A percentile compares a stretch with the other conserved stretches of the same genome.
These are phyloP conservation scores for Anisognathus igniventris DNA, from an alignment of 2,797 vertebrate genomes.

Conservation along the genomic window DNA sequence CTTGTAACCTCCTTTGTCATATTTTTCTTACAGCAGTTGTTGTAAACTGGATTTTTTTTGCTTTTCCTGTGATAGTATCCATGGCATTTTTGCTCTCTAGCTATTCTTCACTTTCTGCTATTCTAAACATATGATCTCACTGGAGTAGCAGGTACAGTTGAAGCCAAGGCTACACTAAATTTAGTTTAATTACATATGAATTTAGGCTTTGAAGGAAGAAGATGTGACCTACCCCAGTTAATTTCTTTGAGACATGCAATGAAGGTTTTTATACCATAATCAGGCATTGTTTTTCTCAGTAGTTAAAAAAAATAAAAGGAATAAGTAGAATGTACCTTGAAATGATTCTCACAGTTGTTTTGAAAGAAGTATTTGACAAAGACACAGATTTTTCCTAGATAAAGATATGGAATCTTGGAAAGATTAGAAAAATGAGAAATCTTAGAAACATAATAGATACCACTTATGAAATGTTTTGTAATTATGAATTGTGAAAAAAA, in stretches of 20 bases:
- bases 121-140: constrained; percentile 24
- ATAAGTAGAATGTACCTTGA: background rate
- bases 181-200: background rate
- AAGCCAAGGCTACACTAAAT: background rate
- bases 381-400: background rate
- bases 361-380: background rate
- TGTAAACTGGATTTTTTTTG: background rate
- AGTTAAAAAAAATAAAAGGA: background rate
- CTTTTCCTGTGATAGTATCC: background rate
- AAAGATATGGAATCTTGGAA: background rate
- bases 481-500: background rate
- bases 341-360: background rate
- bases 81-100: background rate
- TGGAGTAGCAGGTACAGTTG: constrained; percentile 17
- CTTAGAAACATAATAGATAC: background rate
- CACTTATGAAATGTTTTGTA: background rate
- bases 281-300: background rate
- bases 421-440: background rate
- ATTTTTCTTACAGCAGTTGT: background rate
- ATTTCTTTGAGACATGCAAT: background rate
- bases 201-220: background rate
- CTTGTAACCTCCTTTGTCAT: background rate
- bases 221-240: background rate
- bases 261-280: background rate
- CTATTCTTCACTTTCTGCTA: background rate